A percentile compares a stretch with the other conserved stretches of the same genome.
These are phyloP conservation scores for Aix galericulata DNA, from an alignment of 2,113 vertebrate species.

Conservation along the genomic window DNA sequence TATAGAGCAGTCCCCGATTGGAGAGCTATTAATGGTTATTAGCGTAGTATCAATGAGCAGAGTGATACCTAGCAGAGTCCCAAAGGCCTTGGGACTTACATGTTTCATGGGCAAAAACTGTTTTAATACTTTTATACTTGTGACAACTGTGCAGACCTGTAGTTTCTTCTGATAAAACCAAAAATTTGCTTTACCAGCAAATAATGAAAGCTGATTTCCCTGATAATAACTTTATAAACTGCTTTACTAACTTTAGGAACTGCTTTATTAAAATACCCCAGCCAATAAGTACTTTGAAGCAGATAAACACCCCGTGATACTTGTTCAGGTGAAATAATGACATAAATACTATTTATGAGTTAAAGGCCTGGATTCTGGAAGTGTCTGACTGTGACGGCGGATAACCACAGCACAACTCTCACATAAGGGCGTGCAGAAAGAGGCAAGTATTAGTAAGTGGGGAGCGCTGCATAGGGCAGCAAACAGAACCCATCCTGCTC, in stretches of 20 bases:
- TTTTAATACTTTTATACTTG: background rate
- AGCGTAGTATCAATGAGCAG: fast-evolving
- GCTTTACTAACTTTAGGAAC: background rate
- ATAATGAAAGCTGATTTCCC: background rate
- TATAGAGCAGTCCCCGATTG: background rate
- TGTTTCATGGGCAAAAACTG: background rate
- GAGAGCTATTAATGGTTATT: background rate
- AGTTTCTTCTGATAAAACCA: background rate
- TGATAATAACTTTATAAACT: background rate
- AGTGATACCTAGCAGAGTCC: background rate
- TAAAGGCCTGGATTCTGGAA: background rate
- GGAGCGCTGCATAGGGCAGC: background rate
- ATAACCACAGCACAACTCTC: background rate
- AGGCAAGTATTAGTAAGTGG: fast-evolving
- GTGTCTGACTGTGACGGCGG: background rate
- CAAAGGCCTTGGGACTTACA: background rate
- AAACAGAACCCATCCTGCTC: background rate
- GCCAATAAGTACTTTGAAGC: background rate
- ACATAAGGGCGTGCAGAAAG: background rate
- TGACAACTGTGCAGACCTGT: background rate
- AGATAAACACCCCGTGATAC: background rate
- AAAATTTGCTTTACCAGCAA: background rate
- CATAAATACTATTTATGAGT: background rate
- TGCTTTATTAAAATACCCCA: background rate
- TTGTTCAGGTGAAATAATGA: background rate